Percentiles rank a stretch among this genome's conserved stretches.
Conservation (phyloP, 2,888 invertebrate species). For the Bombylius discolor region DNA sequence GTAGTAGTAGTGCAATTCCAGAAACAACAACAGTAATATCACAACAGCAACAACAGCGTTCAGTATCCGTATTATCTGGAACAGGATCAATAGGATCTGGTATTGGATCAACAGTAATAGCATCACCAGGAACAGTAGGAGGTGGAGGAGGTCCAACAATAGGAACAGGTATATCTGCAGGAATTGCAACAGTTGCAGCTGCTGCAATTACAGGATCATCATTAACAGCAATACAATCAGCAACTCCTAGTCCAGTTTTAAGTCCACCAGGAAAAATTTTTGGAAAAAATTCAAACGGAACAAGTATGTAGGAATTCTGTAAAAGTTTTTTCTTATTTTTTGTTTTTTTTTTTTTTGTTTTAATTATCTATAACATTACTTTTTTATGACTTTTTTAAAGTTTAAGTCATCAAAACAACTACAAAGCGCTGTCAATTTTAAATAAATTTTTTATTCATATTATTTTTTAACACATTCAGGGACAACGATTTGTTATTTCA, state of each 20-base stretch:
- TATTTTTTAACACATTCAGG: too few relatives aligned
- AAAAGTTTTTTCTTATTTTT: too few relatives aligned
- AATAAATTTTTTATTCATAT: too few relatives aligned
- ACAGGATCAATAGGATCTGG: too few relatives aligned
- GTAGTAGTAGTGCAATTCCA: background rate
- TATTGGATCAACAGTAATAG: too few relatives aligned
- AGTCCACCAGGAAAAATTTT: constrained; percentile 36
- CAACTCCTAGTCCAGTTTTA: constrained; percentile 35
- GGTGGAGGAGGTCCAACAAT: constrained; percentile 24
- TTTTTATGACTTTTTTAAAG: too few relatives aligned
- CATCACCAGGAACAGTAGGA: constrained; percentile 20
- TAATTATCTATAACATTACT: background rate
- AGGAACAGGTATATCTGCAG: constrained; percentile 11
- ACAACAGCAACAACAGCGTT: background rate
- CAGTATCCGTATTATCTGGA: too few relatives aligned
- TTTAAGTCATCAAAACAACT: too few relatives aligned
- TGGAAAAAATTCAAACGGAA: constrained; percentile 35
- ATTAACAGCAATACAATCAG: constrained; percentile 31
- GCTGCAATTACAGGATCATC: constrained; percentile 30
- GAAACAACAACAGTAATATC: background rate
- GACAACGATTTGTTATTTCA: too few relatives aligned
- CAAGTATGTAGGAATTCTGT: constrained; percentile 26
- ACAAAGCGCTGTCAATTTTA: too few relatives aligned
- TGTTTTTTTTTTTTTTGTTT: too few relatives aligned
- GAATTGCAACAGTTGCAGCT: constrained; percentile 16